Base-by-base conservation (phyloP, 2,113 vertebrate genomes). In the Engraulis encrasicolus region DNA sequence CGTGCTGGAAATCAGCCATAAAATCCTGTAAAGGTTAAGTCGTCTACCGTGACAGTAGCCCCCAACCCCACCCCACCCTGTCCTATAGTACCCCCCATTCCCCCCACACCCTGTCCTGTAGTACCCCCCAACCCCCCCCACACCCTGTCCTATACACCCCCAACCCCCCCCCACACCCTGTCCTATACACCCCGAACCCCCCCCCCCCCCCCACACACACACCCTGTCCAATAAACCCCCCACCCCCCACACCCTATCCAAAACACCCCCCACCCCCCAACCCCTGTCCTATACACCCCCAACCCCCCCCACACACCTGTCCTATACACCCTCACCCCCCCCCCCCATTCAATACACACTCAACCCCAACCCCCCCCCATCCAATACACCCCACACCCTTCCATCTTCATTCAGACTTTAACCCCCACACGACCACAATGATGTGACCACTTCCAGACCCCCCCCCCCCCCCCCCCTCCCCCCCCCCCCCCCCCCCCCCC, bases 11-110 rank as follows among this genome's bases (percentile, higher is more conserved):
- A 90, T 89, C 82, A 86, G 84, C 84, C 83, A 36, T 90, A 85
- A 92, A 91, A 91, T 90, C 89, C 85, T 84, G 86, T 90, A 89
- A 89, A 85, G 87, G 86, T 90, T 80, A 48, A 77, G 40, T 58
- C 66, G 27, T 74, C 66, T 15, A 74, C 27, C 66, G 66, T 74
- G 66, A 74, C 66, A 74, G 66, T 15, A 81, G 40, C 82, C 89
- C 83, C 87, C n/a, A 66, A n/a, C n/a, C n/a, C n/a, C n/a, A n/a
- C n/a, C n/a, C n/a, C n/a, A n/a, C n/a, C n/a, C n/a, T n/a, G n/a
- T n/a, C n/a, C n/a, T n/a, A n/a, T n/a, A n/a, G n/a, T n/a, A n/a
- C 6, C 36, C 38, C 27, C 23, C 66, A 36, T 71, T 81, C 87
- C 81, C 87, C 15, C n/a, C n/a, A n/a, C n/a, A n/a, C n/a, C n/a